Evolutionary conservation across 2,888 invertebrate species (phyloP).

Genomic region (Malthinus seriepunctatus): DNA sequence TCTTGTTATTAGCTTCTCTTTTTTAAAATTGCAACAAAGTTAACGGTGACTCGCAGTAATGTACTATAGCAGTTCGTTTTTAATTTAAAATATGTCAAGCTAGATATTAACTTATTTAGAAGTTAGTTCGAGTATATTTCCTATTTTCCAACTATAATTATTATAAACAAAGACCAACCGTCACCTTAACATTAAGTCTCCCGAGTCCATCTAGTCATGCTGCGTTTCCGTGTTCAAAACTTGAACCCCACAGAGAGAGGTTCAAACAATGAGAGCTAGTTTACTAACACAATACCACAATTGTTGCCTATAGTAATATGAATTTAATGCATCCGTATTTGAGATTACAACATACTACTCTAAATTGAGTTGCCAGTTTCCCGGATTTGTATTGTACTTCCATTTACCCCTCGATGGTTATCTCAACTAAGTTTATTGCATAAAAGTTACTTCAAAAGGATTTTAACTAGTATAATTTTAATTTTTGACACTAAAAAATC

Average conservation of each 20-base stretch:
- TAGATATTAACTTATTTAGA: no score
- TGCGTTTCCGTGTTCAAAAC: constrained; percentile 23
- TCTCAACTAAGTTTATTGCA: no score
- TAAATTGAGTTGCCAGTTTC: constrained; percentile 14
- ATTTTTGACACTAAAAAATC: no score
- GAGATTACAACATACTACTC: constrained; percentile 14
- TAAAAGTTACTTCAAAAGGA: no score
- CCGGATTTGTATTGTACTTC: constrained; percentile 1
- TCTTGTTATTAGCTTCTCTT: neutral
- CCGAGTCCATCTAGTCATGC: constrained; percentile 17
- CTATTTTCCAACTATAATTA: no score
- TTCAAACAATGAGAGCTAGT: constrained; percentile 26
- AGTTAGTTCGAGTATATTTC: no score
- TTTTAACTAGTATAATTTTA: no score
- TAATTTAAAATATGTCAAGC: no score
- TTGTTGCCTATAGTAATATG: constrained; percentile 26
- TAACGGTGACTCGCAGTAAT: no score
- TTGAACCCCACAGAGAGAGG: constrained; percentile 4
- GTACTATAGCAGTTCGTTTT: no score
- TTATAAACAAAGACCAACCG: no score
- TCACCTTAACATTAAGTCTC: neutral
- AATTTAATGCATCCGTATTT: constrained; percentile 26
- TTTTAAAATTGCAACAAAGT: no score
- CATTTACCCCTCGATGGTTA: neutral
- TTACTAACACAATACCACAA: constrained; percentile 31